phyloP scores from a whole-genome alignment of 1,140 invertebrate species.

The Heliconius hermathena region DNA sequence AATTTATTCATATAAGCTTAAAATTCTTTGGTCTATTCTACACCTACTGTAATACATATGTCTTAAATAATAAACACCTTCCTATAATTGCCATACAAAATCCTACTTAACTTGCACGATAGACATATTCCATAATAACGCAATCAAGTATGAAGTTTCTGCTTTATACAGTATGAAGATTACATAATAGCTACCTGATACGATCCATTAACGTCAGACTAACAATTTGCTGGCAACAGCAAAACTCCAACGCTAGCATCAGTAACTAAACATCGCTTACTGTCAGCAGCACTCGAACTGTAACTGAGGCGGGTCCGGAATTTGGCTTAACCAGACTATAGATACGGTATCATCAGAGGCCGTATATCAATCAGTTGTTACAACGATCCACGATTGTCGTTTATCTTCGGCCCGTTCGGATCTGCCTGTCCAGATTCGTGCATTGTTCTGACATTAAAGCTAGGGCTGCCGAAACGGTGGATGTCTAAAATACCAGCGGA shows the following conservation, averaged over 20 bases:
- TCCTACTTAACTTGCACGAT: background rate
- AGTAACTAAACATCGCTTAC: conserved; percentile 75
- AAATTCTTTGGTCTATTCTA: background rate
- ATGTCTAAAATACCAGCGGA: conserved; percentile 75
- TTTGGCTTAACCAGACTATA: conserved; percentile 66
- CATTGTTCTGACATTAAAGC: conserved; percentile 78
- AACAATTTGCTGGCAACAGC: conserved; percentile 56
- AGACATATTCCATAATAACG: background rate
- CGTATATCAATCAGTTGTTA: conserved; percentile 81
- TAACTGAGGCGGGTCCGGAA: conserved; percentile 76
- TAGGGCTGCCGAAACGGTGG: conserved; percentile 71
- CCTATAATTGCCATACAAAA: background rate
- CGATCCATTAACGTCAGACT: conserved; percentile 44
- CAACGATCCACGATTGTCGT: conserved; percentile 77
- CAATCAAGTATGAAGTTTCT: background rate
- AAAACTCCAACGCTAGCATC: conserved; percentile 56
- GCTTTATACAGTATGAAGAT: conserved; percentile 2
- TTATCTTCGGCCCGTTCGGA: conserved; percentile 77
- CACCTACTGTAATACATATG: background rate
- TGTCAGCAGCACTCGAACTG: conserved; percentile 76
- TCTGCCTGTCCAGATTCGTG: conserved; percentile 78
- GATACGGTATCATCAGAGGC: conserved; percentile 74
- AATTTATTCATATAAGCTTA: background rate
- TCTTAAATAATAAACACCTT: background rate
- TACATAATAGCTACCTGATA: conserved; percentile 29